These are phyloP conservation scores for Eulemur rubriventer DNA, from an alignment of 2,797 vertebrate species.

Conservation along the genomic window DNA sequence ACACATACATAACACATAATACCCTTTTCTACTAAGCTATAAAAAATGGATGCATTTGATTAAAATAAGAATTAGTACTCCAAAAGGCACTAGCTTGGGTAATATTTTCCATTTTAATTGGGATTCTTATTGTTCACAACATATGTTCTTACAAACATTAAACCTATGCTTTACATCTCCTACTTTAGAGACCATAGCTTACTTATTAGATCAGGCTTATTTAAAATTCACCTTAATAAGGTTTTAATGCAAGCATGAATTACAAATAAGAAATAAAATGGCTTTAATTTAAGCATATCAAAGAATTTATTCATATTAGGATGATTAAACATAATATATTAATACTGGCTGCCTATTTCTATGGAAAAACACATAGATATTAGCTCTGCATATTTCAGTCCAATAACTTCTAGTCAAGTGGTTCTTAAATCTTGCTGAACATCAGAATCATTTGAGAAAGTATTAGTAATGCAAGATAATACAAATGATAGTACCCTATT, in stretches of 20 bases:
- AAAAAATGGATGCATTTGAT: conserved; percentile 40
- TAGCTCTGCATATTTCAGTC: not conserved
- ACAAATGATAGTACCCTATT: not conserved
- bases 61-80: conserved; percentile 59
- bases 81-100: not conserved
- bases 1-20: conserved; percentile 46
- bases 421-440: not conserved
- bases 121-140: conserved; percentile 42
- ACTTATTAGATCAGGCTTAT: conserved; percentile 4
- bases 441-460: not conserved
- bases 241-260: not conserved
- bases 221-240: conserved; percentile 62
- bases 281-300: conserved; percentile 46
- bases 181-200: conserved; percentile 12
- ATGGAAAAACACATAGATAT: not conserved
- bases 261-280: conserved; percentile 36
- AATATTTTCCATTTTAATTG: conserved; percentile 67
- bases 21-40: not conserved
- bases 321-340: conserved; percentile 29
- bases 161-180: not conserved
- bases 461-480: not conserved
- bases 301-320: conserved; percentile 9
- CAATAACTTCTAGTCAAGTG: not conserved
- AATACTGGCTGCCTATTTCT: not conserved
- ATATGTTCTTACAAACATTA: conserved; percentile 2